Conservation (phyloP, 1,140 invertebrate species). For the Drosophila tsacasi region DNA sequence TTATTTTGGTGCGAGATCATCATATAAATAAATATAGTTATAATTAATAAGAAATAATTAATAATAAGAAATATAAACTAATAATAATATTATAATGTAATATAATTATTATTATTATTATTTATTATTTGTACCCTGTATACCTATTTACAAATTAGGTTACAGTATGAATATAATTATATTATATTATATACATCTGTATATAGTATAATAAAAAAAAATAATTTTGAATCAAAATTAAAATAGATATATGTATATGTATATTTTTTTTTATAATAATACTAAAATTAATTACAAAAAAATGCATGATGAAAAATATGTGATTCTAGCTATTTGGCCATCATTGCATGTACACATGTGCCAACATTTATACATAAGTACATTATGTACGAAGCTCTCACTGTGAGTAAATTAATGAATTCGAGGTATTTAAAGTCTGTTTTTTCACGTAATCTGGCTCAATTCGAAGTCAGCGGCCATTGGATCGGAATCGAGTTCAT, state of each 20-base stretch:
- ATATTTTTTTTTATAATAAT: background rate
- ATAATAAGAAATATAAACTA: too few species aligned
- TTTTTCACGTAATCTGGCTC: slow-evolving; percentile 57
- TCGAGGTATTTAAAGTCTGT: slow-evolving; percentile 73
- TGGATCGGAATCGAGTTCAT: slow-evolving; percentile 42
- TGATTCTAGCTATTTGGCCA: background rate
- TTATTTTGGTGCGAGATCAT: background rate
- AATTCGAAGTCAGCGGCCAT: slow-evolving; percentile 65
- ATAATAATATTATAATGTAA: too few species aligned
- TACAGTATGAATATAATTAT: too few species aligned
- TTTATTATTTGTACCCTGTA: too few species aligned
- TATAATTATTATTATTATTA: too few species aligned
- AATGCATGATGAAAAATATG: background rate
- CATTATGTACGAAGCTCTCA: slow-evolving; percentile 4
- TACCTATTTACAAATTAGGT: too few species aligned
- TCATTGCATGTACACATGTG: background rate
- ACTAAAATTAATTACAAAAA: background rate
- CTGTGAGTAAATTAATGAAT: slow-evolving; percentile 17
- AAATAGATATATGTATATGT: background rate
- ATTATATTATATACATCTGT: too few species aligned
- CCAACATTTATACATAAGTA: background rate
- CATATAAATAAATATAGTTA: background rate
- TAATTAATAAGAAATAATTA: too few species aligned
- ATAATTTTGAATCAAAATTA: background rate
- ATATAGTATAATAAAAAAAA: too few species aligned